These are phyloP conservation scores for Agrotis clavis DNA, from an alignment of 2,888 invertebrate genomes.

Conservation along the genomic window DNA sequence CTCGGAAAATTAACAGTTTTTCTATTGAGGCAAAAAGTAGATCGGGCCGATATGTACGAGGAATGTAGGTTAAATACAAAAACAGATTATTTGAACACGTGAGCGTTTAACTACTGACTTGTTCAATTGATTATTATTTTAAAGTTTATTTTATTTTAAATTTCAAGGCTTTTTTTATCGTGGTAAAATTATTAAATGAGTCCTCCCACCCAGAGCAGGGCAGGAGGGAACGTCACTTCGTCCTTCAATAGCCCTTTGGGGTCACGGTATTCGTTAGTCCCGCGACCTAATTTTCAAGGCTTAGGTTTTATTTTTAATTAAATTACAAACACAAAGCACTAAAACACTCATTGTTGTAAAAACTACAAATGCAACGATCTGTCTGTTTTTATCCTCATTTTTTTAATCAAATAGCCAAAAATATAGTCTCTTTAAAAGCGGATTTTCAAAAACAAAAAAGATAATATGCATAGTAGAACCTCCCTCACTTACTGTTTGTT, in stretches of 20 bases:
- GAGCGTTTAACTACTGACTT: background rate
- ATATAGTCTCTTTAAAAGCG: background rate
- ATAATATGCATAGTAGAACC: too few relatives aligned
- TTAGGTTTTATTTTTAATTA: background rate
- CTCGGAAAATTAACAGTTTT: constrained; percentile 36
- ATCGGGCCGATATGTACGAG: background rate
- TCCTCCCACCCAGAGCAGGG: too few relatives aligned
- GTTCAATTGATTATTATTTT: background rate
- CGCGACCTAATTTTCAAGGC: too few relatives aligned
- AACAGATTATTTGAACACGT: background rate
- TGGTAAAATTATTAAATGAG: too few relatives aligned
- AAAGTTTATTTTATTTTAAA: background rate
- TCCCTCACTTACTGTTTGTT: background rate
- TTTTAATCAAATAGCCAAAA: too few relatives aligned
- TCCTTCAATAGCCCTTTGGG: too few relatives aligned
- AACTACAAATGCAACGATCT: too few relatives aligned
- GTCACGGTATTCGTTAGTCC: too few relatives aligned
- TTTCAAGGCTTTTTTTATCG: background rate
- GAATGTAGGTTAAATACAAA: constrained; percentile 10
- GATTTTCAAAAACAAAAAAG: background rate
- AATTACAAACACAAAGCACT: too few relatives aligned
- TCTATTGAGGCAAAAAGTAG: constrained; percentile 7
- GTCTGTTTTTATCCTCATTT: too few relatives aligned
- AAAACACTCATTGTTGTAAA: too few relatives aligned
- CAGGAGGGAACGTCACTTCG: too few relatives aligned